Evolutionary conservation across 2,888 invertebrate species (phyloP).

Genomic region (Dorcus hopei): DNA sequence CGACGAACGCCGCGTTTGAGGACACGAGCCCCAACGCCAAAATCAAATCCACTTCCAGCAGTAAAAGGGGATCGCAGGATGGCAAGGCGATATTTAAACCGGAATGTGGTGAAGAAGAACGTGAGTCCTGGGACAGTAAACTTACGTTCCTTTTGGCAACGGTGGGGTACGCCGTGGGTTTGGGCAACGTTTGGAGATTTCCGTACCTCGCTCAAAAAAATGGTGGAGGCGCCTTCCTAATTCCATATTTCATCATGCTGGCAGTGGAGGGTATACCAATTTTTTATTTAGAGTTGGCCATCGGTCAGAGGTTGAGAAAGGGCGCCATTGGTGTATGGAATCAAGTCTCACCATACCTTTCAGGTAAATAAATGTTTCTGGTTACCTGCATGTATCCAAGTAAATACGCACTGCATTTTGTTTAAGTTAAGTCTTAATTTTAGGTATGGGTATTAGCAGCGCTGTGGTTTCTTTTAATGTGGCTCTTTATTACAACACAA

Average conservation of each 20-base stretch:
- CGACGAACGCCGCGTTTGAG: constrained; percentile 81
- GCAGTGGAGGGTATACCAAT: constrained; percentile 93
- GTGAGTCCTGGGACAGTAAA: constrained; percentile 92
- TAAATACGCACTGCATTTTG: background rate
- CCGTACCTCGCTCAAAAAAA: constrained; percentile 94
- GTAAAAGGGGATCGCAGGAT: constrained; percentile 61
- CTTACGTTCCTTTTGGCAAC: constrained; percentile 88
- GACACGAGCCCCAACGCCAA: constrained; percentile 58
- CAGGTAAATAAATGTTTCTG: constrained; percentile 41
- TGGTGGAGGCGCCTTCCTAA: constrained; percentile 94
- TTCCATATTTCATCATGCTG: constrained; percentile 94
- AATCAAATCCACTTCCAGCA: constrained; percentile 49
- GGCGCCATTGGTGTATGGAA: constrained; percentile 96
- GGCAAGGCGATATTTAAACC: constrained; percentile 65
- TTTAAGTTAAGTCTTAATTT: constrained; percentile 17
- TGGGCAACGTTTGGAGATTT: constrained; percentile 95
- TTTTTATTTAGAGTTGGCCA: constrained; percentile 92
- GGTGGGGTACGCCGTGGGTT: constrained; percentile 84
- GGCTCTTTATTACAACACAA: constrained; percentile 95
- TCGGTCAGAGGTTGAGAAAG: constrained; percentile 89
- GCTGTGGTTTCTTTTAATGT: constrained; percentile 96
- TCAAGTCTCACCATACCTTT: constrained; percentile 84
- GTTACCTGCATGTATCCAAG: background rate
- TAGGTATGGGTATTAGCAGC: constrained; percentile 87
- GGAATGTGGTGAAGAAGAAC: constrained; percentile 67